These are phyloP conservation scores for Epinotia demarniana DNA, from an alignment of 2,888 invertebrate species.

Conservation along the genomic window DNA sequence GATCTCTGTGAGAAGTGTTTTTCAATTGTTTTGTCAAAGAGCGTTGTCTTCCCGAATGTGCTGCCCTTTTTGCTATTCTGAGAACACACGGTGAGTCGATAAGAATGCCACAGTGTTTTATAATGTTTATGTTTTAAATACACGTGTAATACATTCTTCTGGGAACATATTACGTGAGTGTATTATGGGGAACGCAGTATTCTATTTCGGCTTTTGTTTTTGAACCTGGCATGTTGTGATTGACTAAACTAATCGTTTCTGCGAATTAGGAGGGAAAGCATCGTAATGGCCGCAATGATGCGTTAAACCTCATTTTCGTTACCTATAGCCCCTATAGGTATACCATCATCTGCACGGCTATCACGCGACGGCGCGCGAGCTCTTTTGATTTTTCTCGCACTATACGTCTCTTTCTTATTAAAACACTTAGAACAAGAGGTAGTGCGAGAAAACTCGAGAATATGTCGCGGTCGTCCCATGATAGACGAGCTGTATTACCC, in stretches of 20 bases:
- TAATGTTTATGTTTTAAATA: constrained; percentile 20
- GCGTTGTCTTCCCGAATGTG: neutral
- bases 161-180: constrained; percentile 16
- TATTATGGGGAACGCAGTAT: neutral
- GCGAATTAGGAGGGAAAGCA: neutral
- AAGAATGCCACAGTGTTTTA: neutral
- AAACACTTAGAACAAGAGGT: no score
- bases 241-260: neutral
- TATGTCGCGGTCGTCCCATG: no score
- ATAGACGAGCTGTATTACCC: no score
- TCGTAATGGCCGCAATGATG: neutral
- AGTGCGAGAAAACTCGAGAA: no score
- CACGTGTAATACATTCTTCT: constrained; percentile 7
- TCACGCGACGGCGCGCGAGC: no score
- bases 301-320: no score
- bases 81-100: neutral
- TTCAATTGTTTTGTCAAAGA: no score
- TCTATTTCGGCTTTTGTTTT: neutral
- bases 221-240: neutral
- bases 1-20: no score
- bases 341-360: no score
- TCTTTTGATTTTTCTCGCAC: no score
- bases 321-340: no score
- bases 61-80: neutral
- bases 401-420: no score